Evolutionary conservation across 2,797 vertebrate genomes (phyloP).

Genomic region (Mormyrops boulengeri): DNA sequence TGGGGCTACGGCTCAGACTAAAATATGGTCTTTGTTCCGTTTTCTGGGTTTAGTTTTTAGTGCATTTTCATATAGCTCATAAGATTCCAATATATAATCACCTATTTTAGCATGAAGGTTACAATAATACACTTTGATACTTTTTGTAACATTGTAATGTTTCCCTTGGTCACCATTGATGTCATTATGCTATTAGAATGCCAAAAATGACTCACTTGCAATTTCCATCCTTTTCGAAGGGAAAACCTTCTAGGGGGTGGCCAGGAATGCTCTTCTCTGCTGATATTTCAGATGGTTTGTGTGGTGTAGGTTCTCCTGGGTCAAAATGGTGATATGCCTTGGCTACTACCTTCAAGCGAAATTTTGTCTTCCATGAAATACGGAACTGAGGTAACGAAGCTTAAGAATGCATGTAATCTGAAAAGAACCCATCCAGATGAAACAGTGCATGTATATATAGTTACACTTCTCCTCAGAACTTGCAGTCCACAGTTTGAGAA

Average conservation of each 20-base stretch:
- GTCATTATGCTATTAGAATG: slow-evolving; percentile 49
- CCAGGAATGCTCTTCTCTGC: slow-evolving; percentile 36
- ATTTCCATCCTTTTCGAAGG: slow-evolving; percentile 45
- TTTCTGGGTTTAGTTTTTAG: slow-evolving; percentile 44
- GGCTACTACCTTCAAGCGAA: background rate
- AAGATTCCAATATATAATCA: slow-evolving; percentile 58
- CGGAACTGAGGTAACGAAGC: background rate
- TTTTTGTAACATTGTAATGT: slow-evolving; percentile 42
- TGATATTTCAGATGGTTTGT: slow-evolving; percentile 34
- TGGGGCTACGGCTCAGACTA: slow-evolving; percentile 30
- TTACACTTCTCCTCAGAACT: background rate
- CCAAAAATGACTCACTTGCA: slow-evolving; percentile 55
- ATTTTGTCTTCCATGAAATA: slow-evolving; percentile 12
- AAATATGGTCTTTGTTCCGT: slow-evolving; percentile 49
- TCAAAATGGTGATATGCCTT: background rate
- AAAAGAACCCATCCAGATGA: slow-evolving; percentile 3
- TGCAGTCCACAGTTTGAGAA: background rate
- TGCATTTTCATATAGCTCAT: slow-evolving; percentile 54
- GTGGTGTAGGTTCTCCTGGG: slow-evolving; percentile 23
- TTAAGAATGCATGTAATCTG: background rate
- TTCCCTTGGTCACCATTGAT: slow-evolving; percentile 62
- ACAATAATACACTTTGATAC: slow-evolving; percentile 53
- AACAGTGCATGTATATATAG: background rate
- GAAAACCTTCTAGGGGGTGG: slow-evolving; percentile 35
- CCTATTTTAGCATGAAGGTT: slow-evolving; percentile 51